A percentile compares a stretch with the other conserved stretches of the same genome.
These are phyloP conservation scores for Campopleginae sp. DNA, from an alignment of 2,888 invertebrate genomes.

Conservation along the genomic window DNA sequence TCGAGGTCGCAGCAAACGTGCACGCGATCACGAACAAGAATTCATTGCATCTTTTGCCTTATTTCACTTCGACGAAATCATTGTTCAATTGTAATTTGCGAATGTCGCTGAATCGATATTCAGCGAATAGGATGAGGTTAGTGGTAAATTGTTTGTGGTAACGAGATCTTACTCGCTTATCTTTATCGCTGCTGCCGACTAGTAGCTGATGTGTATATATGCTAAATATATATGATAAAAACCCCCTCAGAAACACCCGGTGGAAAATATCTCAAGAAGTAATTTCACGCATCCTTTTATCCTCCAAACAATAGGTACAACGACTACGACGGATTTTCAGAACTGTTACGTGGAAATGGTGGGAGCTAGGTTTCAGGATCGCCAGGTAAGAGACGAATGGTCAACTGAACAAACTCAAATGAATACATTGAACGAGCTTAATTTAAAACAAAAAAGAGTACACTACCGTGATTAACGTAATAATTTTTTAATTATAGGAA, in stretches of 20 bases:
- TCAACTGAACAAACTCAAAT: too few species aligned
- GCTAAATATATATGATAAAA: background rate
- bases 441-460: too few species aligned
- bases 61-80: background rate
- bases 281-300: background rate
- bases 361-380: too few species aligned
- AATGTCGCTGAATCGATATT: background rate
- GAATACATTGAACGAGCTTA: too few species aligned
- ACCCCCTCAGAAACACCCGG: background rate
- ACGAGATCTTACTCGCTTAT: background rate
- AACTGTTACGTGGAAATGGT: too few species aligned
- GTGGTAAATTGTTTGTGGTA: background rate
- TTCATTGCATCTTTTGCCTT: background rate
- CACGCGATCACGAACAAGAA: background rate
- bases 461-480: too few species aligned
- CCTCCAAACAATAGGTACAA: background rate
- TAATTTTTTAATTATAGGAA: too few species aligned
- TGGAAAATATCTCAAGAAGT: background rate
- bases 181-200: background rate
- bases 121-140: background rate
- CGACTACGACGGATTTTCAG: background rate
- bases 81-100: background rate
- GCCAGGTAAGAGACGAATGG: too few species aligned
- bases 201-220: background rate
- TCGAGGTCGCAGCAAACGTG: background rate